Evolutionary conservation across 2,113 vertebrate genomes (phyloP), one percentile per base, ranked within the genome.

Genomic region (Scophthalmus maximus): DNA sequence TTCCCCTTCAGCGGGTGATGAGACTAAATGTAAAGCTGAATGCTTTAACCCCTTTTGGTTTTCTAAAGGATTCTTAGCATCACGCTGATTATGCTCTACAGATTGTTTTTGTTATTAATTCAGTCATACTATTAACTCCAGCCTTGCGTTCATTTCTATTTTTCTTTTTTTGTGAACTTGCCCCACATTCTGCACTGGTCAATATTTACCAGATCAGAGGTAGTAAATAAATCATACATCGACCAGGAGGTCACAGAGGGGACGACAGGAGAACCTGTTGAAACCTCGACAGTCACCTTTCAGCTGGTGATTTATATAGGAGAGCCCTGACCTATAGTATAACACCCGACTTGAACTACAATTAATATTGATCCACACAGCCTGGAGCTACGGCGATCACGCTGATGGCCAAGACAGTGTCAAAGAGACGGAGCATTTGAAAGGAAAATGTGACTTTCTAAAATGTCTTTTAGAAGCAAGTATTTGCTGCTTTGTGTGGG

Each of bases 281-380:
- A 87, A 70, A 82, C 75, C 82, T 58, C 68, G 83, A 88, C 79
- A 67, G 84, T 87, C 91, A 87, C 88, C 90, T 90, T 81, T 89
- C 88, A 80, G 85, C 77, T 42, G 51, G 61, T 87, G 90, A 92
- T 89, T 91, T 90, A 91, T 91, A 82, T 80, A 83, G 71, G 82
- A 12, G 58, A 79, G 87, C 58, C 77, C 64, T 88, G 91, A 91
- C 89, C 90, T 88, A 83, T 81, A 76, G 80, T 83, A 70, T 65
- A 82, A 75, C 83, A 82, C 80, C 57, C 66, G 68, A 68, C 87
- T 79, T 76, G 83, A 63, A 79, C 85, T 76, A 64, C 87, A 85
- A 90, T 91, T 90, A 86, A 83, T 92, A 92, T 91, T 85, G 90
- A 92, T 91, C 84, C 51, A 20, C 49, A 56, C 74, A 57, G 81